Conservation (phyloP, 1,140 invertebrate species). For the Ceratina japonica region DNA sequence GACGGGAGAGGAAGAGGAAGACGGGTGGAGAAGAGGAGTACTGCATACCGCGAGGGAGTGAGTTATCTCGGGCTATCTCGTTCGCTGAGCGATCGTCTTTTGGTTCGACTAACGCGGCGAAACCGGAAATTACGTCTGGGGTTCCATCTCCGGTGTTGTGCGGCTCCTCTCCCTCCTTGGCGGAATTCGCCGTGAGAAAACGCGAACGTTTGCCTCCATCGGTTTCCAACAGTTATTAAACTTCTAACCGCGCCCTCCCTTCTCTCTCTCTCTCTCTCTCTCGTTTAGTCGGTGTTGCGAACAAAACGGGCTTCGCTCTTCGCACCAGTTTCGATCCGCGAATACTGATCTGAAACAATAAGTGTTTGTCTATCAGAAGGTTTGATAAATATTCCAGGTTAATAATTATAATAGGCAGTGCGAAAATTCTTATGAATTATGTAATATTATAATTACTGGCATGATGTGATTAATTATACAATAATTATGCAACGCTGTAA, state of each 20-base stretch:
- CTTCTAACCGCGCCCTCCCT: conserved; percentile 56
- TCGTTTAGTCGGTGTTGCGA: not conserved
- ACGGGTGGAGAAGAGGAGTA: conserved; percentile 21
- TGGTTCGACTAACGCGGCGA: conserved; percentile 72
- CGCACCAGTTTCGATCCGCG: too few relatives aligned
- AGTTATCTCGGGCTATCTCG: conserved; percentile 70
- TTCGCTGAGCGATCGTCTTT: conserved; percentile 76
- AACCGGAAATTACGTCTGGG: conserved; percentile 79
- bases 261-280: not conserved
- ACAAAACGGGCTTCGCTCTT: not conserved
- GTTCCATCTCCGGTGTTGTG: conserved; percentile 78
- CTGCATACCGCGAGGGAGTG: conserved; percentile 42
- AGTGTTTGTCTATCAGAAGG: too few relatives aligned
- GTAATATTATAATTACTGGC: too few relatives aligned
- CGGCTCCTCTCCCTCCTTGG: conserved; percentile 62
- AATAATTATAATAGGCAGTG: too few relatives aligned
- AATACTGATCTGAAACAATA: too few relatives aligned
- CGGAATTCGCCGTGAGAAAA: conserved; percentile 68
- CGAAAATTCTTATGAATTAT: too few relatives aligned
- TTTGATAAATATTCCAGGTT: too few relatives aligned
- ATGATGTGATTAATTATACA: too few relatives aligned
- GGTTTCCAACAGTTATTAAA: conserved; percentile 67
- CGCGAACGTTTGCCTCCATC: conserved; percentile 30
- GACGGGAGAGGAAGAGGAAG: not conserved
- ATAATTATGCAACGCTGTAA: too few relatives aligned